These are phyloP conservation scores for Muricea muricata DNA, from an alignment of 92 coral and sea anemone species.

Conservation along the genomic window DNA sequence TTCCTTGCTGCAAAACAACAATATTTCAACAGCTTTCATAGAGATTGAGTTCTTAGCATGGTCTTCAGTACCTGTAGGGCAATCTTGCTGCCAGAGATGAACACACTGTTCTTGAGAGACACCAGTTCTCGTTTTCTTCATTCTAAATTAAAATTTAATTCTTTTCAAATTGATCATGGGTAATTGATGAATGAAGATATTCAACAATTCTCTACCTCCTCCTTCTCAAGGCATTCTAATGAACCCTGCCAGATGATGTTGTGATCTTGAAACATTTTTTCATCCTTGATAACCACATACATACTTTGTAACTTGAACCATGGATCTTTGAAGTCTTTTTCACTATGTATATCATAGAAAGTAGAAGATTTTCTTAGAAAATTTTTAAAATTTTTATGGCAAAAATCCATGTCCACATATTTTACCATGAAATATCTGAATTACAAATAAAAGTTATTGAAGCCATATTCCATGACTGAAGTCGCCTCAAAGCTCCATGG, in stretches of 20 bases:
- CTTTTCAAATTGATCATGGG: no score
- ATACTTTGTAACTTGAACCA: not conserved
- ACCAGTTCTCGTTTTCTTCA: slow-evolving; percentile 2
- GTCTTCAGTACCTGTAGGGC: not conserved
- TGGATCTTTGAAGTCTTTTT: not conserved
- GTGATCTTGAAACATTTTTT: not conserved
- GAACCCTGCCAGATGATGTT: slow-evolving; percentile 17
- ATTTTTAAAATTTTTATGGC: no score
- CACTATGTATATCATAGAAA: no score
- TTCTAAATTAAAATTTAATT: not conserved
- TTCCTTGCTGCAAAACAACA: not conserved
- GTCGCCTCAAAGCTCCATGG: slow-evolving; percentile 87
- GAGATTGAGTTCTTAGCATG: no score
- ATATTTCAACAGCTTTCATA: not conserved
- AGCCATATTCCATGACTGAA: slow-evolving; percentile 82
- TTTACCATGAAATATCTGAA: not conserved
- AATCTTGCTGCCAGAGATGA: not conserved
- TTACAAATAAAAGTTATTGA: slow-evolving; percentile 65
- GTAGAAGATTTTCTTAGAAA: no score
- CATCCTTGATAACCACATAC: not conserved
- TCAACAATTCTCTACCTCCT: not conserved
- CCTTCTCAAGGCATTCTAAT: slow-evolving; percentile 5
- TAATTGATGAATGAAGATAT: no score
- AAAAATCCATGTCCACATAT: no score
- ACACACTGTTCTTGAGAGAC: not conserved